phyloP scores from a whole-genome alignment of 2,888 invertebrate genomes.

The Gymnosoma rotundatum region DNA sequence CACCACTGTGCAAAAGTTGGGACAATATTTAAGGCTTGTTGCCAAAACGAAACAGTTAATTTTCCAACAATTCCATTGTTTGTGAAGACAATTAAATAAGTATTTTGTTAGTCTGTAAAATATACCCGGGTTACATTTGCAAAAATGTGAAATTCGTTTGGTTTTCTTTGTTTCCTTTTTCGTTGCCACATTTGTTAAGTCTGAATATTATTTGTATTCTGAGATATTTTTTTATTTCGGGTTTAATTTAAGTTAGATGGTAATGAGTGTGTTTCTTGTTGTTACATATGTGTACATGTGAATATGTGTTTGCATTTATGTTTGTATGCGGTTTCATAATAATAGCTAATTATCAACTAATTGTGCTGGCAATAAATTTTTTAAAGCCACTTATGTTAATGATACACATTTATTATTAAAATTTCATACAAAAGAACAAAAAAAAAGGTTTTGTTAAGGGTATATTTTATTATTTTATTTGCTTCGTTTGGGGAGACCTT shows the following conservation, averaged over 20 bases:
- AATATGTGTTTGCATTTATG: background rate
- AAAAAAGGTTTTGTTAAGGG: constrained; percentile 20
- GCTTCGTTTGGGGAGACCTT: background rate
- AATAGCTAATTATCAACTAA: constrained; percentile 69
- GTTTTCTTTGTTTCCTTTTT: constrained; percentile 20
- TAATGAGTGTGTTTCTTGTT: background rate
- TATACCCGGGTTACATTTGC: constrained; percentile 42
- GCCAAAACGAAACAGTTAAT: constrained; percentile 4
- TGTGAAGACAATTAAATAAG: constrained; percentile 7
- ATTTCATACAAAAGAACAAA: constrained; percentile 30
- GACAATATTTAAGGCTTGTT: background rate
- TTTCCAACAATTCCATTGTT: constrained; percentile 21
- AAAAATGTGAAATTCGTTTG: constrained; percentile 27
- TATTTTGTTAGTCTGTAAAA: background rate
- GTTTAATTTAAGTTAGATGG: background rate
- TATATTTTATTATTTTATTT: background rate
- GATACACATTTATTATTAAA: constrained; percentile 58
- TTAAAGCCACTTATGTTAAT: constrained; percentile 65
- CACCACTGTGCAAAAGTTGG: background rate
- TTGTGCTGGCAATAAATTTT: constrained; percentile 66
- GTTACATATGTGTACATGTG: background rate
- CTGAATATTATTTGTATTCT: background rate
- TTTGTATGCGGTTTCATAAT: constrained; percentile 59
- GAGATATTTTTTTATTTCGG: background rate
- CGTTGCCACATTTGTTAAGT: constrained; percentile 14